phyloP scores from a whole-genome alignment of 2,888 invertebrate species.

The Macrophya alboannulata region DNA sequence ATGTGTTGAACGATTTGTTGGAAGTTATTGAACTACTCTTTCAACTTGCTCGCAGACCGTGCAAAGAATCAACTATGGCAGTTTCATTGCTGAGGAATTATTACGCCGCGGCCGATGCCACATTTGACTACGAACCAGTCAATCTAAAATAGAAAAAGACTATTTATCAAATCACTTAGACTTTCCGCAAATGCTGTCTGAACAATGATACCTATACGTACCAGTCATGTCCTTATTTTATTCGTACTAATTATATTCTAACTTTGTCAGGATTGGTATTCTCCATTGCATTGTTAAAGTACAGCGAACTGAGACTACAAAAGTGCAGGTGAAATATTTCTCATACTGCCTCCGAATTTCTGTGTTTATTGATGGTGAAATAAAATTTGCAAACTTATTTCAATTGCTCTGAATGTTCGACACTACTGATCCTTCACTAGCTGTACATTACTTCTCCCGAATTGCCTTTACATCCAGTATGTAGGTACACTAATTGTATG shows the following conservation, averaged over 20 bases:
- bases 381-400: no score
- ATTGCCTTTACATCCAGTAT: no score
- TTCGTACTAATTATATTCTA: neutral
- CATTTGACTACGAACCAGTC: neutral
- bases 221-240: neutral
- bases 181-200: neutral
- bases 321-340: no score
- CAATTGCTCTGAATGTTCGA: no score
- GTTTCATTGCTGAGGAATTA: constrained; percentile 55
- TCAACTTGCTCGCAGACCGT: constrained; percentile 70
- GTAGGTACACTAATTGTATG: no score
- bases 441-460: no score
- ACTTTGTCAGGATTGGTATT: neutral
- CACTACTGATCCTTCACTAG: no score
- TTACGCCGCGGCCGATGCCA: constrained; percentile 11
- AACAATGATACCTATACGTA: neutral
- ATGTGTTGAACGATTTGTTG: constrained; percentile 67
- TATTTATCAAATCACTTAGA: neutral
- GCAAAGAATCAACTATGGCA: constrained; percentile 68
- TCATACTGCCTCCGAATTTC: no score
- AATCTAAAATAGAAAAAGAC: neutral
- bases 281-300: no score
- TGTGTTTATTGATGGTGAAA: no score
- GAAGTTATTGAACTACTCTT: constrained; percentile 71
- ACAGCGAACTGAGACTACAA: no score